phyloP scores from a whole-genome alignment of 2,797 vertebrate genomes.

The Allobates femoralis region DNA sequence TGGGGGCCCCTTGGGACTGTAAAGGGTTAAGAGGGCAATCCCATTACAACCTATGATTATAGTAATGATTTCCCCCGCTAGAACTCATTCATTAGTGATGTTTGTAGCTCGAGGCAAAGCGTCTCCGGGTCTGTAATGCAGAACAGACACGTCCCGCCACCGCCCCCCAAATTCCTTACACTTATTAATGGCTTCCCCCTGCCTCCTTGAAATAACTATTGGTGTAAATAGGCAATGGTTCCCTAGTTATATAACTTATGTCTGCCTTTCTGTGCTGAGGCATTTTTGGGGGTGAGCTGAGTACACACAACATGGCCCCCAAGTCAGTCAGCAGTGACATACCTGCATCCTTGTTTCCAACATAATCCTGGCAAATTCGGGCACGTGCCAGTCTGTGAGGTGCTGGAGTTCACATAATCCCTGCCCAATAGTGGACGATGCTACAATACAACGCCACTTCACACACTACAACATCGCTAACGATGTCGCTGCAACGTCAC shows the following conservation, averaged over 20 bases:
- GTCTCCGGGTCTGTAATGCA: constrained; percentile 30
- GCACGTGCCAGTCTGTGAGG: no score
- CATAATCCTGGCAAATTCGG: no score
- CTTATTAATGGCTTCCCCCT: constrained; percentile 66
- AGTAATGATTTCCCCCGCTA: constrained; percentile 42
- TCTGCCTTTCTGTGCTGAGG: no score
- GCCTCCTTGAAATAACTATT: constrained; percentile 57
- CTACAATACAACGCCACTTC: no score
- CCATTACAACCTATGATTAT: constrained; percentile 35
- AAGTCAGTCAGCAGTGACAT: no score
- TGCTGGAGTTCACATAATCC: no score
- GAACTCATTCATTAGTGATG: constrained; percentile 38
- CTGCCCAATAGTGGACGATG: no score
- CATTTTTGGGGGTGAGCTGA: no score
- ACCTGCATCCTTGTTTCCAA: no score
- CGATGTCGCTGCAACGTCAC: no score
- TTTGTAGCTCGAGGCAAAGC: constrained; percentile 18
- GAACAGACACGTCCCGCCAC: neutral
- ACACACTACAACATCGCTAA: no score
- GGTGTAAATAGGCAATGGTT: constrained; percentile 63
- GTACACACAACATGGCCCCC: no score
- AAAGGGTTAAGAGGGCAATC: constrained; percentile 45
- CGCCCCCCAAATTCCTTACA: constrained; percentile 8
- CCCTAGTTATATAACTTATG: constrained; percentile 35
- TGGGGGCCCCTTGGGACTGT: neutral